Evolutionary conservation across 2,797 vertebrate species (phyloP).

Genomic region (Myiothlypis chrysogaster): DNA sequence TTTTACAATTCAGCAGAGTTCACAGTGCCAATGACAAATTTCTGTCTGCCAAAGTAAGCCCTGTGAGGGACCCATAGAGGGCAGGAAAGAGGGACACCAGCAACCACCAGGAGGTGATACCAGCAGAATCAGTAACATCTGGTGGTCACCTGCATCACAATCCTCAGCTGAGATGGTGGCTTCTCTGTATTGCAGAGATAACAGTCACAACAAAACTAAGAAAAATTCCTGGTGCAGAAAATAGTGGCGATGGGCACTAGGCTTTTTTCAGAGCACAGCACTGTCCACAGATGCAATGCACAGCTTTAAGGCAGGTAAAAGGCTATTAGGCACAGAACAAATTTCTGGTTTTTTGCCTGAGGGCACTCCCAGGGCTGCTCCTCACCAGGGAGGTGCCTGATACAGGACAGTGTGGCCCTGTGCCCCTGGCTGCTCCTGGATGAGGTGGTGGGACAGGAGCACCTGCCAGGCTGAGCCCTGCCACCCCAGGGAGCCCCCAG

Average conservation of each 20-base stretch:
- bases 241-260: not conserved
- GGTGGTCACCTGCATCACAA: not conserved
- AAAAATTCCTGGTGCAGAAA: not conserved
- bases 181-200: not conserved
- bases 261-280: not conserved
- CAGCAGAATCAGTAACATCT: not conserved
- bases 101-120: not conserved
- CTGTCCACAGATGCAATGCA: no score
- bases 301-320: not conserved
- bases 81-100: not conserved
- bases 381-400: not conserved
- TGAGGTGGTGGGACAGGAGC: not conserved
- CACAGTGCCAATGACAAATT: not conserved
- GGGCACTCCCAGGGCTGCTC: not conserved
- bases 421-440: not conserved
- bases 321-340: not conserved
- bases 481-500: not conserved
- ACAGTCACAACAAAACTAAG: not conserved
- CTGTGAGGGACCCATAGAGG: fast-evolving
- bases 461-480: not conserved
- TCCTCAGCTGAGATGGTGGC: not conserved
- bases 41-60: fast-evolving
- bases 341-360: not conserved
- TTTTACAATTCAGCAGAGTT: not conserved
- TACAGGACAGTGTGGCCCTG: fast-evolving